phyloP scores from a whole-genome alignment of 2,113 vertebrate genomes.

The Turnix velox region DNA sequence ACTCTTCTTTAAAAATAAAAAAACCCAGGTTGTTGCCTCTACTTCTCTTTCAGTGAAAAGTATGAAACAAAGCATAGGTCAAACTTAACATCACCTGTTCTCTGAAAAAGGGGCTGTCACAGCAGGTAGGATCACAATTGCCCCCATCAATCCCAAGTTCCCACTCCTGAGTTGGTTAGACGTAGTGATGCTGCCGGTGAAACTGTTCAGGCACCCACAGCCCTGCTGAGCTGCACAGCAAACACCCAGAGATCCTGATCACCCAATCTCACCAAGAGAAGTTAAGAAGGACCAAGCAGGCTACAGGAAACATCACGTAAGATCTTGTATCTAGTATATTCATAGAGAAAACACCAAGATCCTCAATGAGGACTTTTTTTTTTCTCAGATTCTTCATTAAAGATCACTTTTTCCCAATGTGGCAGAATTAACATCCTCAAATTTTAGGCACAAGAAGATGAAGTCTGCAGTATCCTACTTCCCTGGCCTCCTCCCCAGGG shows the following conservation, averaged over 20 bases:
- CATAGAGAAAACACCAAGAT: not conserved
- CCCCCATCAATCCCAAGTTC: fast-evolving
- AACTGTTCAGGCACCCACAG: too few relatives aligned
- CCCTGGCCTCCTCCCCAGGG: too few relatives aligned
- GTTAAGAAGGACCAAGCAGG: not conserved
- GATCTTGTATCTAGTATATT: not conserved
- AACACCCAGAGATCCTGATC: not conserved
- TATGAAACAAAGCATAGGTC: not conserved
- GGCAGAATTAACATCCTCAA: not conserved
- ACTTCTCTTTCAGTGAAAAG: not conserved
- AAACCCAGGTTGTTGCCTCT: not conserved
- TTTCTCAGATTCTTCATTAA: not conserved
- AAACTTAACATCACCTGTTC: not conserved
- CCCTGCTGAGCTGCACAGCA: not conserved
- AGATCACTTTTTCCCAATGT: not conserved
- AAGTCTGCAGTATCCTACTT: not conserved
- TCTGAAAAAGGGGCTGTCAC: not conserved
- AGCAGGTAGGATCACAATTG: not conserved
- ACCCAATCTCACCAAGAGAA: not conserved
- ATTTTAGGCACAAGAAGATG: too few relatives aligned
- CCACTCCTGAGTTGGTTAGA: fast-evolving
- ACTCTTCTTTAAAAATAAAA: not conserved
- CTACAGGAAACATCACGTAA: not conserved
- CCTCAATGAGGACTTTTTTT: too few relatives aligned
- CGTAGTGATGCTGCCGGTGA: not conserved